Conservation (phyloP, 2,113 vertebrate species). For the Garra rufa region DNA sequence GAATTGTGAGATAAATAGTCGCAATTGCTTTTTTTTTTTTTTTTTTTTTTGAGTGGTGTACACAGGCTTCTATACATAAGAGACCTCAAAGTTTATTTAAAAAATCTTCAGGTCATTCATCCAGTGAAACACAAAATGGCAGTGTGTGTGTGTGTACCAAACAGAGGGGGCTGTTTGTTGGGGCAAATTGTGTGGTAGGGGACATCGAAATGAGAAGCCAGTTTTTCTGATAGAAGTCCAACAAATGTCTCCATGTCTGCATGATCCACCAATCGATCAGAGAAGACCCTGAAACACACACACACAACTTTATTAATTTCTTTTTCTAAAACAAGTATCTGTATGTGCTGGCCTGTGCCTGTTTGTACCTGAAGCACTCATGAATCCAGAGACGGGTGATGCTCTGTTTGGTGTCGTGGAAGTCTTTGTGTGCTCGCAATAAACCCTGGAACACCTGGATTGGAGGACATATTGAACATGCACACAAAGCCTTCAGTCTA, state of each 20-base stretch:
- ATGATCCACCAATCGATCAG: slow-evolving; percentile 83
- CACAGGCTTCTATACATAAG: too few relatives aligned
- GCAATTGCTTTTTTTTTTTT: too few relatives aligned
- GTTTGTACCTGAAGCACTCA: slow-evolving; percentile 86
- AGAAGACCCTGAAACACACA: slow-evolving; percentile 83
- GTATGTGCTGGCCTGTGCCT: not conserved
- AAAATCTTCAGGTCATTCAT: not conserved
- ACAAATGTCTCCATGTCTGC: slow-evolving; percentile 81
- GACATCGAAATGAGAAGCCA: slow-evolving; percentile 82
- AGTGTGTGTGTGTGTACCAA: slow-evolving; percentile 73
- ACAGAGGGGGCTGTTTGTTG: slow-evolving; percentile 81
- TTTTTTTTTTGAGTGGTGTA: too few relatives aligned
- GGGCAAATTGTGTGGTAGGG: slow-evolving; percentile 85
- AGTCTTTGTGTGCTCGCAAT: slow-evolving; percentile 83
- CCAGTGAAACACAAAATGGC: not conserved
- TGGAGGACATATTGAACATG: not conserved
- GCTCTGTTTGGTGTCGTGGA: slow-evolving; percentile 83
- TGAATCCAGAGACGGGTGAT: slow-evolving; percentile 88
- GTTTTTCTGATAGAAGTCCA: slow-evolving; percentile 79
- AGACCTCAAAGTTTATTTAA: not conserved
- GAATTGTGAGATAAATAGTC: too few relatives aligned
- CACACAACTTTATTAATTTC: slow-evolving; percentile 28
- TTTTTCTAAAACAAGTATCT: not conserved
- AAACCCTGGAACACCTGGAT: slow-evolving; percentile 88
- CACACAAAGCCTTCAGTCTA: not conserved